Percentiles rank a stretch among this genome's conserved stretches.
phyloP scores from a whole-genome alignment of 2,888 invertebrate genomes.

The Stomorhina lunata region DNA sequence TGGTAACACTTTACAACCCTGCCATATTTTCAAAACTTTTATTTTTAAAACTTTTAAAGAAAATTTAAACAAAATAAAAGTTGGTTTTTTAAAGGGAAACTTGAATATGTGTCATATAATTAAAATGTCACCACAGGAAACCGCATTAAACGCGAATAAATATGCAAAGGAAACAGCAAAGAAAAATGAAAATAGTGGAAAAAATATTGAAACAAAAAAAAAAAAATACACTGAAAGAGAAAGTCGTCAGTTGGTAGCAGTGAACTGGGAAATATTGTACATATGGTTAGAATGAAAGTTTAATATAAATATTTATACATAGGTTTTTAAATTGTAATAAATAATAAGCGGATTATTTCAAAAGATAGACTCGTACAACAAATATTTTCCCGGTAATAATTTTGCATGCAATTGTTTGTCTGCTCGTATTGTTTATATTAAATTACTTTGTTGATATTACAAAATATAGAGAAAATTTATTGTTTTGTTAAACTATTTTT shows the following conservation, averaged over 20 bases:
- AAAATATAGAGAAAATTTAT: constrained; percentile 48
- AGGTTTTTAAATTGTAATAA: neutral
- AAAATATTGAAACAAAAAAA: neutral
- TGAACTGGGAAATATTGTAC: neutral
- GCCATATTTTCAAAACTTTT: too few species aligned
- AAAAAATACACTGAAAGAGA: constrained; percentile 41
- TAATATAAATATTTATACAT: constrained; percentile 33
- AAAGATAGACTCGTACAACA: neutral
- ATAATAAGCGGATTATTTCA: neutral
- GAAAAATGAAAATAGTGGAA: neutral
- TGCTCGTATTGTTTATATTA: too few species aligned
- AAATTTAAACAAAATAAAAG: too few species aligned
- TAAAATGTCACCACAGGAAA: constrained; percentile 56
- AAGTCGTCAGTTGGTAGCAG: constrained; percentile 20
- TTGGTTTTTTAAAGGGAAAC: neutral
- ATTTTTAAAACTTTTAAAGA: too few species aligned
- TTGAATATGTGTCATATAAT: constrained; percentile 35
- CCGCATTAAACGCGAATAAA: constrained; percentile 6
- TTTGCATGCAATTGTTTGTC: constrained; percentile 53
- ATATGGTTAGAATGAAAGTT: constrained; percentile 63
- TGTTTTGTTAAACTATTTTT: constrained; percentile 6
- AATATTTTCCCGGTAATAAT: constrained; percentile 19
- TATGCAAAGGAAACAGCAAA: constrained; percentile 21
- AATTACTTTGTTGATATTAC: neutral
- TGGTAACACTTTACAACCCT: too few species aligned